Conservation (phyloP, 2,888 invertebrate species). For the Dasypogon diadema region DNA sequence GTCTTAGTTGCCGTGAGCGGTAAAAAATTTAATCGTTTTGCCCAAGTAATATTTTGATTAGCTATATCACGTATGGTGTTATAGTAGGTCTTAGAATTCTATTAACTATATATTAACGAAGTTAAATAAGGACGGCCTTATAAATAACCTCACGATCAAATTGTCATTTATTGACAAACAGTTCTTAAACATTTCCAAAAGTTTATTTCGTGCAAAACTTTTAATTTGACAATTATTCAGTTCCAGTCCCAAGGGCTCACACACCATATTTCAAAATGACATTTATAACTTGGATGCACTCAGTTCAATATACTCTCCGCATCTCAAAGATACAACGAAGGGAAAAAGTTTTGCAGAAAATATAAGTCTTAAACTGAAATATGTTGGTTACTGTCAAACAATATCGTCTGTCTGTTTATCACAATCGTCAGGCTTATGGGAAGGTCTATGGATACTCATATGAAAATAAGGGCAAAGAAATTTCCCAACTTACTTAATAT, state of each 20-base stretch:
- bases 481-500: constrained; percentile 4
- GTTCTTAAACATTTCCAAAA: too few relatives aligned
- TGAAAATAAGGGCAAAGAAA: constrained; percentile 1
- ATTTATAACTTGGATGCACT: not conserved
- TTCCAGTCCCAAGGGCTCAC: not conserved
- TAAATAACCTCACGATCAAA: too few relatives aligned
- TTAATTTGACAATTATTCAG: too few relatives aligned
- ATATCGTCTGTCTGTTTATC: constrained; percentile 68
- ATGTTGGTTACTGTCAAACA: constrained; percentile 68
- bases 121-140: too few relatives aligned
- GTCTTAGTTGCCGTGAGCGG: too few relatives aligned
- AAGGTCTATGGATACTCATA: constrained; percentile 6
- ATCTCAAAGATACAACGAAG: not conserved
- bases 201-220: too few relatives aligned
- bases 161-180: too few relatives aligned
- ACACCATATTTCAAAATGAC: not conserved
- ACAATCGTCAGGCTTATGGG: constrained; percentile 54
- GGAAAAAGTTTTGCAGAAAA: not conserved
- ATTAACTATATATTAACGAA: too few relatives aligned
- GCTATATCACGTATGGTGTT: too few relatives aligned
- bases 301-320: not conserved
- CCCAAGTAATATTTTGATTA: too few relatives aligned
- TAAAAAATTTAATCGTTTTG: too few relatives aligned
- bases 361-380: constrained; percentile 58
- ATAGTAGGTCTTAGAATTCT: too few relatives aligned